These are phyloP conservation scores for Andrena chrysosceles DNA, from an alignment of 2,888 invertebrate genomes.

Conservation along the genomic window DNA sequence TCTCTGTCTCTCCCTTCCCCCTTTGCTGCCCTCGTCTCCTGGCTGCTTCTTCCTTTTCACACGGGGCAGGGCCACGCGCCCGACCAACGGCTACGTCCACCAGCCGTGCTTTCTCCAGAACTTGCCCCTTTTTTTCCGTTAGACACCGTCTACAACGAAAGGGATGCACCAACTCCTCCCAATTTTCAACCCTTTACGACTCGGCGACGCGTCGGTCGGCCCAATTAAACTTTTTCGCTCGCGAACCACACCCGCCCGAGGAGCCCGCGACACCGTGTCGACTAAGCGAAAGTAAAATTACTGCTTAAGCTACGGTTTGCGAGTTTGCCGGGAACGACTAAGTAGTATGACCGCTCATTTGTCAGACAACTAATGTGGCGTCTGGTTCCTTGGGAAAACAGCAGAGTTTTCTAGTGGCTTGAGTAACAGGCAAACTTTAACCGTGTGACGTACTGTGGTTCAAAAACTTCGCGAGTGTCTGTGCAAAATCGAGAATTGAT, in stretches of 20 bases:
- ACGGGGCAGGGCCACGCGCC: conserved; percentile 50
- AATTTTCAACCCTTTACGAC: conserved; percentile 60
- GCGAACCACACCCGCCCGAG: not conserved
- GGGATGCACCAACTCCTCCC: conserved; percentile 63
- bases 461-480: too few species aligned
- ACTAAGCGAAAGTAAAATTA: not conserved
- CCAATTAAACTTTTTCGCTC: conserved; percentile 59
- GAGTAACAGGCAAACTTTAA: too few species aligned
- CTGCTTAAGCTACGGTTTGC: not conserved
- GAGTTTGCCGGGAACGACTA: not conserved
- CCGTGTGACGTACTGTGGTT: too few species aligned
- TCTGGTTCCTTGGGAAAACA: too few species aligned
- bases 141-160: conserved; percentile 37
- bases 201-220: conserved; percentile 48
- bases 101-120: conserved; percentile 36
- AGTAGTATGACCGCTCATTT: too few species aligned
- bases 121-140: conserved; percentile 45
- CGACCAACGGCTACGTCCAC: conserved; percentile 58
- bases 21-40: conserved; percentile 6
- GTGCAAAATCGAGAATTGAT: too few species aligned
- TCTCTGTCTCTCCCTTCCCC: conserved; percentile 62
- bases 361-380: too few species aligned
- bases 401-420: too few species aligned
- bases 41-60: conserved; percentile 49
- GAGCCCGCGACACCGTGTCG: not conserved